These are phyloP conservation scores for Pandemis heparana DNA, from an alignment of 2,888 invertebrate genomes.

Conservation along the genomic window DNA sequence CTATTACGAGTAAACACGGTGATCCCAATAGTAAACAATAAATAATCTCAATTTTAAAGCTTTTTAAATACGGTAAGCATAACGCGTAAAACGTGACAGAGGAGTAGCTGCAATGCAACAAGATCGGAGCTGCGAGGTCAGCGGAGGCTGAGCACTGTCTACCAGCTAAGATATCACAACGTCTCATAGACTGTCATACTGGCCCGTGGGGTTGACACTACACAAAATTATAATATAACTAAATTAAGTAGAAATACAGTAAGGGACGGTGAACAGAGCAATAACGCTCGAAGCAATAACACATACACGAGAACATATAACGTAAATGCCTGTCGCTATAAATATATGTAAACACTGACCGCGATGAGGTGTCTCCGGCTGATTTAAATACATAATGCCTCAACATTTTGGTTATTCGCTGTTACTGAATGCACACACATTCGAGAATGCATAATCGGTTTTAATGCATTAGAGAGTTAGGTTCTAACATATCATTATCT, in stretches of 20 bases:
- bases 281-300: slow-evolving; percentile 70
- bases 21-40: slow-evolving; percentile 74
- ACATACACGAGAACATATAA: slow-evolving; percentile 66
- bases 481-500: slow-evolving; percentile 56
- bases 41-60: slow-evolving; percentile 85
- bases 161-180: slow-evolving; percentile 80
- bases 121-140: slow-evolving; percentile 50
- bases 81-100: slow-evolving; percentile 53
- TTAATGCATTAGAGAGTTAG: slow-evolving; percentile 58
- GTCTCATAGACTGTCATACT: slow-evolving; percentile 82
- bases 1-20: slow-evolving; percentile 55
- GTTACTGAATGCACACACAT: slow-evolving; percentile 55
- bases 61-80: slow-evolving; percentile 76
- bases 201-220: slow-evolving; percentile 74
- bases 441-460: slow-evolving; percentile 63
- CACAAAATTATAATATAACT: slow-evolving; percentile 77
- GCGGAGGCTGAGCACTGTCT: slow-evolving; percentile 49
- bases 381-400: slow-evolving; percentile 71
- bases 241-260: slow-evolving; percentile 82
- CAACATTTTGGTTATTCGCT: slow-evolving; percentile 62
- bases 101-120: slow-evolving; percentile 68
- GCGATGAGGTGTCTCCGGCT: slow-evolving; percentile 73
- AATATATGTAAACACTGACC: slow-evolving; percentile 75
- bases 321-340: slow-evolving; percentile 77
- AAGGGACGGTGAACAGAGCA: slow-evolving; percentile 76